Base-by-base conservation (phyloP, 2,797 vertebrate species). In the Sebastes kiyomatsui region DNA sequence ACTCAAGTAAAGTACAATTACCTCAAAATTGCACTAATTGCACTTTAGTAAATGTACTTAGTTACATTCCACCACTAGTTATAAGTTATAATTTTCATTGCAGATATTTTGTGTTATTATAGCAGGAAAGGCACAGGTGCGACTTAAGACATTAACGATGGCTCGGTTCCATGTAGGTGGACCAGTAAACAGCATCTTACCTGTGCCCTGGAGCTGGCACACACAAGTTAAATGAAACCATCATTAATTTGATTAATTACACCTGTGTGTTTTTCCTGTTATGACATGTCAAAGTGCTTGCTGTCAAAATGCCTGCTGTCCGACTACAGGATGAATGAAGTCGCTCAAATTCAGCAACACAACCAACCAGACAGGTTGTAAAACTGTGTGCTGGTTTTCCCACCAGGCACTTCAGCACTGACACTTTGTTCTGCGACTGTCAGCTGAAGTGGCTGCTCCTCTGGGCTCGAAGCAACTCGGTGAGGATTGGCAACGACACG, bases 391-490 rank as follows among this genome's bases (percentile, higher is more conserved):
- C 30, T 75, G 16, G 14, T 80, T 11, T 77, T 83, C 82, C 80
- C 82, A 38, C 7, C 83, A 98, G 97, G 75, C 96, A 97, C 88
- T 97, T 98, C 90, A 94, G 93, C 86, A 96, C 97, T 0, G 97
- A 98, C 84, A 96, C 95, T 3, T 93, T 98, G 80, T 97, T 97
- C 87, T 98, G 97, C 88, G 97, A 98, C 95, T 98, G 97, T 85
- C 97, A 97, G 92, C 94, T 98, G 27, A 95, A 90, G 76, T 97
- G 97, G 97, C 84, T 98, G 75, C 91, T 97, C 81, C 89, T 94
- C 13, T 98, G 97, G 97, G 94, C 96, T 72, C 94, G 92, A 59
- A 92, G 91, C 28, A 92, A 94, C 76, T 95, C 95, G 0, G 95
- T 97, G 81, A 95, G 94, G 65, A 95, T 98, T 20, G 94, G 95